These are phyloP conservation scores for Campylorhamphus procurvoides DNA, from an alignment of 2,113 vertebrate species.

Conservation along the genomic window DNA sequence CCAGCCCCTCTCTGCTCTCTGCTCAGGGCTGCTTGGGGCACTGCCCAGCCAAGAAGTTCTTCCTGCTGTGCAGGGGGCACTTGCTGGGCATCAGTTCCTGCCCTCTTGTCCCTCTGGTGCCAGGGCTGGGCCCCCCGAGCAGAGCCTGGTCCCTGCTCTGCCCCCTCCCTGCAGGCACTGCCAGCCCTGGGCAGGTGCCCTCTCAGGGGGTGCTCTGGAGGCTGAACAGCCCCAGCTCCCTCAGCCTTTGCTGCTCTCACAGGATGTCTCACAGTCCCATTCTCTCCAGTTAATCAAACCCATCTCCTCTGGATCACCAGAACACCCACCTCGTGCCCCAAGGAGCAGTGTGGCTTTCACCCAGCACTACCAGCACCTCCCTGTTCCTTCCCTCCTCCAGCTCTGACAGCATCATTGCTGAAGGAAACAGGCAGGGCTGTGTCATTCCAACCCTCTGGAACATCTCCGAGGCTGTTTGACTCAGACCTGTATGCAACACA, in stretches of 20 bases:
- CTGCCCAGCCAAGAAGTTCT: background rate
- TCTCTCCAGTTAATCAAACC: background rate
- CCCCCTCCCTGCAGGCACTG: background rate
- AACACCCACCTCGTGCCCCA: background rate
- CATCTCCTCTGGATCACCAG: background rate
- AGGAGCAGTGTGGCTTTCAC: background rate
- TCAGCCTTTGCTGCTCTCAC: background rate
- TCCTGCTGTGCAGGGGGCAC: background rate
- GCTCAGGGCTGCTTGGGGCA: background rate
- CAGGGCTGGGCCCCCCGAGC: background rate
- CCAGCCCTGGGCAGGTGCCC: background rate
- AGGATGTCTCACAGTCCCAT: accelerated
- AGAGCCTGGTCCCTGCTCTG: background rate
- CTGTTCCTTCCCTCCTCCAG: background rate
- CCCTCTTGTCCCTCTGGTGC: background rate
- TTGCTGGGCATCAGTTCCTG: background rate
- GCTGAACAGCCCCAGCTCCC: background rate
- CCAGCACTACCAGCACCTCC: background rate
- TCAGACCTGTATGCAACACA: background rate
- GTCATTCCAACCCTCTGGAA: background rate
- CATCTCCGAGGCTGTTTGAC: background rate
- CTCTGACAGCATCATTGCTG: background rate
- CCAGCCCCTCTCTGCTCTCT: background rate
- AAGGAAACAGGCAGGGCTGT: background rate
- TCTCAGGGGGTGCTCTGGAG: background rate